Evolutionary conservation across 2,113 vertebrate genomes (phyloP).

Genomic region (Cyanocitta stelleri): DNA sequence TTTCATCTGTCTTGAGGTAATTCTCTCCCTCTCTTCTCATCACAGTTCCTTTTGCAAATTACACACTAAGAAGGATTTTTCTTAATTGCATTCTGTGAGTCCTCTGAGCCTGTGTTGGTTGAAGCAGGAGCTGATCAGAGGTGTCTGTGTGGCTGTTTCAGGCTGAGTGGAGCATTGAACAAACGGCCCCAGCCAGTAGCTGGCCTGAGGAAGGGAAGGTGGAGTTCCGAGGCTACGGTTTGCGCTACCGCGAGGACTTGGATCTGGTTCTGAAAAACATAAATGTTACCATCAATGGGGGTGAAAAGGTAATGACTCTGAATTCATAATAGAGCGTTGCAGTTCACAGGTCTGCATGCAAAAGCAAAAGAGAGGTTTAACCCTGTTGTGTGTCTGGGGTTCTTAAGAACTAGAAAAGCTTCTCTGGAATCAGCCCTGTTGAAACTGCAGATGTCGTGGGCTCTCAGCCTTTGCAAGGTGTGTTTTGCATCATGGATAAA

Average conservation of each 20-base stretch:
- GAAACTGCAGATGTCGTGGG: background rate
- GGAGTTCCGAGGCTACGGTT: slow-evolving; percentile 79
- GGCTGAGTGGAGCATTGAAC: slow-evolving; percentile 84
- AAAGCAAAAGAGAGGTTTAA: background rate
- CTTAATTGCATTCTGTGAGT: too few relatives aligned
- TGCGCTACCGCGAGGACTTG: slow-evolving; percentile 87
- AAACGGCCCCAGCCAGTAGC: slow-evolving; percentile 49
- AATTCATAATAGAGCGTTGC: background rate
- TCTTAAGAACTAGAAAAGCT: background rate
- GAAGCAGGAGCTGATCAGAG: background rate
- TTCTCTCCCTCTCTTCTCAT: background rate
- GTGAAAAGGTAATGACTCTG: slow-evolving; percentile 83
- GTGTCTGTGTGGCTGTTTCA: slow-evolving; percentile 35
- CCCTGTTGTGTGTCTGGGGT: background rate
- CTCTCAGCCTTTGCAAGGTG: background rate
- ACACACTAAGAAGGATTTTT: background rate
- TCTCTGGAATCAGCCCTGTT: background rate
- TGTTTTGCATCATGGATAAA: background rate
- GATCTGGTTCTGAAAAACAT: slow-evolving; percentile 87
- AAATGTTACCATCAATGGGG: slow-evolving; percentile 77
- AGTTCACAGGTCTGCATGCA: background rate
- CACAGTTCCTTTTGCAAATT: background rate
- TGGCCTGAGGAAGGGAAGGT: slow-evolving; percentile 86
- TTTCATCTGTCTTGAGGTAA: background rate
- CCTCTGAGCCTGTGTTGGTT: background rate